Percentiles rank a stretch among this genome's conserved stretches.
Conservation (phyloP, 64 coral and sea anemone genomes). For the Platygyra sinensis region DNA sequence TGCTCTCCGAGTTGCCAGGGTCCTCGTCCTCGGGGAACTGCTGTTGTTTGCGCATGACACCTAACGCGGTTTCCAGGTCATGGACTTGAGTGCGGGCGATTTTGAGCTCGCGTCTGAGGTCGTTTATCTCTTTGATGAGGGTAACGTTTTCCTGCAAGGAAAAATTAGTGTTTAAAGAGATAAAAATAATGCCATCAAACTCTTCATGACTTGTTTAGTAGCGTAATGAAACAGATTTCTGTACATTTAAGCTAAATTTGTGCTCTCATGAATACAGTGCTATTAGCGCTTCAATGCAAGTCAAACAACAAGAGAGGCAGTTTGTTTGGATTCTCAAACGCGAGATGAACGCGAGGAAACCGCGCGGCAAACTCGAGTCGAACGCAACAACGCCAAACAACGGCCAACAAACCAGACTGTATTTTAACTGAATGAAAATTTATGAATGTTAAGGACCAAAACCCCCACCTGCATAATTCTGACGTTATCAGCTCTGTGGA, state of each 20-base stretch:
- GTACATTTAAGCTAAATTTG: no score
- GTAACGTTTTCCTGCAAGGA: slow-evolving; percentile 91
- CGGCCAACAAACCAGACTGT: background rate
- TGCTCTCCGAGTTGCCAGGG: background rate
- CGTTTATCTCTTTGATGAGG: slow-evolving; percentile 99
- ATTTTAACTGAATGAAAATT: background rate
- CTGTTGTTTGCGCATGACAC: slow-evolving; percentile 92
- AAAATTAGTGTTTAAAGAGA: background rate
- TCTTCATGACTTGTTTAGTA: background rate
- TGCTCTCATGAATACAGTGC: no score
- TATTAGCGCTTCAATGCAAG: no score
- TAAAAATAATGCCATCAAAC: background rate
- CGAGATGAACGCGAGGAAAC: background rate
- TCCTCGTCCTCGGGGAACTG: slow-evolving; percentile 43
- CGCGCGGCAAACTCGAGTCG: background rate
- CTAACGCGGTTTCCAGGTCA: slow-evolving; percentile 91
- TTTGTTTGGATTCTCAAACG: background rate
- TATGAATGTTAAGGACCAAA: background rate
- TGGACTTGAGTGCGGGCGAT: slow-evolving; percentile 95
- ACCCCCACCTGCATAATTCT: slow-evolving; percentile 94
- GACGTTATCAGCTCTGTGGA: slow-evolving; percentile 98
- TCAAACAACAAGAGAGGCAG: no score
- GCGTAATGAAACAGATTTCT: no score
- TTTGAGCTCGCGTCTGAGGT: slow-evolving; percentile 92
- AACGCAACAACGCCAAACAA: background rate